Percentiles rank a stretch among this genome's conserved stretches.
Evolutionary conservation across 2,797 vertebrate species (phyloP).

Genomic region (Trachurus trachurus): DNA sequence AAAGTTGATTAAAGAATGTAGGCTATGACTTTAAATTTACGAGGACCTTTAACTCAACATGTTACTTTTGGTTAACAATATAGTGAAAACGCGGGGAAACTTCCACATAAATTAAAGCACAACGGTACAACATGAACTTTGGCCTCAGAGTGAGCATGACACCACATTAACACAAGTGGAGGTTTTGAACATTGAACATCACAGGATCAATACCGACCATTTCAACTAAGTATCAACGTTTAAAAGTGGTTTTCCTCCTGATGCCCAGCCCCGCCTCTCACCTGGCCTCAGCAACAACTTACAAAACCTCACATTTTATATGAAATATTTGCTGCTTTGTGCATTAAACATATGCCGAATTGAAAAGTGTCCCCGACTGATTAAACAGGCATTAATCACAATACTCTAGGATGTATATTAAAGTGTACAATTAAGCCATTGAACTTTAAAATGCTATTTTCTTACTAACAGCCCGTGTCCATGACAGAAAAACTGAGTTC

Average conservation of each 20-base stretch:
- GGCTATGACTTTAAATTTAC: too few species aligned
- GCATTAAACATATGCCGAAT: conserved; percentile 5
- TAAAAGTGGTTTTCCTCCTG: background rate
- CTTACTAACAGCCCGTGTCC: background rate
- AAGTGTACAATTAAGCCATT: accelerated
- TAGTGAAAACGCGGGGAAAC: background rate
- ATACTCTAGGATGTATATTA: accelerated
- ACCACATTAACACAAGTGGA: background rate
- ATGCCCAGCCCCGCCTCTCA: background rate
- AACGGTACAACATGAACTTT: conserved; percentile 20
- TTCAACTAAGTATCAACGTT: background rate
- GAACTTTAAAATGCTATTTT: background rate
- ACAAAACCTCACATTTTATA: background rate
- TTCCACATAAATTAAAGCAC: background rate
- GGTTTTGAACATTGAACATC: accelerated
- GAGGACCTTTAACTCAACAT: background rate
- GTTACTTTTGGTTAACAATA: too few species aligned
- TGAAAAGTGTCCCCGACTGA: accelerated
- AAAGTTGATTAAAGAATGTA: background rate
- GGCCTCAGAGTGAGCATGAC: background rate
- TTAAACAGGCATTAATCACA: accelerated
- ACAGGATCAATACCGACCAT: accelerated
- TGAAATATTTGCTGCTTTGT: accelerated
- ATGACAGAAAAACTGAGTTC: background rate
- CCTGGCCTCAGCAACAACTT: background rate